Evolutionary conservation across 2,888 invertebrate species (phyloP).

Genomic region (Pseudococcus jackbeardsleyi): DNA sequence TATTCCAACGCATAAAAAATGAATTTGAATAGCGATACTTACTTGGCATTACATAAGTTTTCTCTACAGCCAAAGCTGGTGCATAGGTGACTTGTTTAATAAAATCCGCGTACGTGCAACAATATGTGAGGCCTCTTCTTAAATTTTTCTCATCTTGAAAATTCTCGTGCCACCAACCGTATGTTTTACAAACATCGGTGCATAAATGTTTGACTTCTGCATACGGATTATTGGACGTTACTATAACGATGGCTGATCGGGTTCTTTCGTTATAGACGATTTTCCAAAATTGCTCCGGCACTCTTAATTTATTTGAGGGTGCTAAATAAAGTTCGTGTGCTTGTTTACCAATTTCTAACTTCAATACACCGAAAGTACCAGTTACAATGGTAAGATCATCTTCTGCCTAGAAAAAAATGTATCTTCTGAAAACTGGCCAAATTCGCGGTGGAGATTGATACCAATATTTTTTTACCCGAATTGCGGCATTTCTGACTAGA

Average conservation of each 20-base stretch:
- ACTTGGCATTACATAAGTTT: not conserved
- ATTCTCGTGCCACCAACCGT: not conserved
- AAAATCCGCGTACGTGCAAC: constrained; percentile 25
- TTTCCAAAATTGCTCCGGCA: constrained; percentile 36
- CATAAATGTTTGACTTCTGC: not conserved
- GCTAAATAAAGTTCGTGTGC: not conserved
- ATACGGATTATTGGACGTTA: constrained; percentile 42
- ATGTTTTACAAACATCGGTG: not conserved
- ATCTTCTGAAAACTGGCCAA: too few relatives aligned
- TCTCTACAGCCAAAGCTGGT: not conserved
- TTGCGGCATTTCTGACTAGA: constrained; percentile 26
- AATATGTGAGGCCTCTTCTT: not conserved
- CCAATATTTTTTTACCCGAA: not conserved
- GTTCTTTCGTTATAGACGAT: not conserved
- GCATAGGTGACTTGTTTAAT: not conserved
- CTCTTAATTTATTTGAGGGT: constrained; percentile 11
- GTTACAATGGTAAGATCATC: not conserved
- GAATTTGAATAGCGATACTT: not conserved
- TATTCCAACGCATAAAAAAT: too few relatives aligned
- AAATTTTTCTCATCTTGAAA: not conserved
- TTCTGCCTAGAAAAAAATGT: not conserved
- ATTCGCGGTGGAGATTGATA: not conserved
- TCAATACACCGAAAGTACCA: not conserved
- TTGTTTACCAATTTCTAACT: not conserved
- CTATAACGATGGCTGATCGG: constrained; percentile 18